These are phyloP conservation scores for Hydrocynus forskahlii DNA, from an alignment of 2,797 vertebrate species.

Conservation along the genomic window DNA sequence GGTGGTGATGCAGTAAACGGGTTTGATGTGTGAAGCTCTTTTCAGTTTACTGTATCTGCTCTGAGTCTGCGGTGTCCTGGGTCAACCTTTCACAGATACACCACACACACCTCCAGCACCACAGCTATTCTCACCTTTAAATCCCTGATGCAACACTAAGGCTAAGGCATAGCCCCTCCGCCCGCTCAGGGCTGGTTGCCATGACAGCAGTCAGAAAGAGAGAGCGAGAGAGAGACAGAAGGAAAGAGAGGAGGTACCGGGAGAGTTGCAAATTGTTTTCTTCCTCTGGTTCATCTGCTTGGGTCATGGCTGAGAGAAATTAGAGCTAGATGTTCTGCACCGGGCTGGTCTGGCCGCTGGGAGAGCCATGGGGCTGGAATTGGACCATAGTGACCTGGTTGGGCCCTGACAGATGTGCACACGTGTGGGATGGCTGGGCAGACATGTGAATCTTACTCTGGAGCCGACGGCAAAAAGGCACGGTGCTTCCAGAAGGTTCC, in stretches of 20 bases:
- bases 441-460: slow-evolving; percentile 8
- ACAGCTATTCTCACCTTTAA: slow-evolving; percentile 48
- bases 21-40: neutral
- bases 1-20: neutral
- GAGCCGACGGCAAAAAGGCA: neutral
- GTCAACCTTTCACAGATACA: neutral
- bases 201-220: slow-evolving; percentile 70
- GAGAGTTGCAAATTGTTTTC: slow-evolving; percentile 53
- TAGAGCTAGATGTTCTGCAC: slow-evolving; percentile 13
- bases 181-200: slow-evolving; percentile 68
- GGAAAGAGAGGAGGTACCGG: slow-evolving; percentile 60
- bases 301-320: neutral
- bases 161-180: slow-evolving; percentile 30
- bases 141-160: slow-evolving; percentile 19
- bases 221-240: slow-evolving; percentile 32
- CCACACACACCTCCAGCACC: slow-evolving; percentile 1
- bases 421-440: neutral
- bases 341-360: neutral
- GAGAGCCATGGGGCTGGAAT: neutral
- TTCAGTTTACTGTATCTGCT: slow-evolving; percentile 6
- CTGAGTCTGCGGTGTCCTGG: slow-evolving; percentile 2
- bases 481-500: neutral
- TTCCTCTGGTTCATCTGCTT: slow-evolving; percentile 13
- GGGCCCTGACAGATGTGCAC: neutral
- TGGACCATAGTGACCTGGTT: neutral